phyloP scores from a whole-genome alignment of 2,888 invertebrate species.

The Leptinotarsa haldemani region DNA sequence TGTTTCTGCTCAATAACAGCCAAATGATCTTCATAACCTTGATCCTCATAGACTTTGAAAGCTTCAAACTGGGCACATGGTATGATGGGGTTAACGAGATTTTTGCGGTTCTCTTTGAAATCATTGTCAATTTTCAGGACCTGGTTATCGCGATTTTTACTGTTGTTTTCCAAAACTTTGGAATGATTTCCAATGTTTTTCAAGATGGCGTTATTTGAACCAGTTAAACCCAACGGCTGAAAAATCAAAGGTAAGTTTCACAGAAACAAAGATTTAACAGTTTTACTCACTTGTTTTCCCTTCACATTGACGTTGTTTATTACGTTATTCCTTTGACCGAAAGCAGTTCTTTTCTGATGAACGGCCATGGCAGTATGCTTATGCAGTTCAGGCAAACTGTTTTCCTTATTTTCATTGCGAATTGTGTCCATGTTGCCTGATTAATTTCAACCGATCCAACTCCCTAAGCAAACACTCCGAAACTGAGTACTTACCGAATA shows the following conservation, averaged over 20 bases:
- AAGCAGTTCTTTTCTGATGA: constrained; percentile 72
- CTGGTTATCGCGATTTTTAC: constrained; percentile 6
- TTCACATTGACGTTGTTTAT: constrained; percentile 40
- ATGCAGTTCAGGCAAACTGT: constrained; percentile 67
- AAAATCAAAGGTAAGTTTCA: constrained; percentile 27
- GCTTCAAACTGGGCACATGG: constrained; percentile 81
- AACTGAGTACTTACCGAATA: constrained; percentile 21
- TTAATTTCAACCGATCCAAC: constrained; percentile 11
- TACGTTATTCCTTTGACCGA: constrained; percentile 68
- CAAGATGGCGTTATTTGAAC: constrained; percentile 28
- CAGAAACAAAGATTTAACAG: not conserved
- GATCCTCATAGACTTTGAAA: constrained; percentile 81
- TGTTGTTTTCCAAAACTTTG: constrained; percentile 28
- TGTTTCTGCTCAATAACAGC: constrained; percentile 51
- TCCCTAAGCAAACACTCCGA: constrained; percentile 2
- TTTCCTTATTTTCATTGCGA: constrained; percentile 83
- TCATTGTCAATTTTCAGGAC: constrained; percentile 31
- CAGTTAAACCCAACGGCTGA: constrained; percentile 49
- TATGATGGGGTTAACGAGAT: constrained; percentile 60
- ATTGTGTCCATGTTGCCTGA: constrained; percentile 74
- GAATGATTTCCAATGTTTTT: constrained; percentile 26
- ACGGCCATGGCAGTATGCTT: constrained; percentile 62
- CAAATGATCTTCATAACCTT: constrained; percentile 57
- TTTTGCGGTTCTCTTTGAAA: constrained; percentile 49
- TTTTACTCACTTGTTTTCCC: constrained; percentile 55